Conservation (phyloP, 2,888 invertebrate genomes). For the Plebejus melissa region DNA sequence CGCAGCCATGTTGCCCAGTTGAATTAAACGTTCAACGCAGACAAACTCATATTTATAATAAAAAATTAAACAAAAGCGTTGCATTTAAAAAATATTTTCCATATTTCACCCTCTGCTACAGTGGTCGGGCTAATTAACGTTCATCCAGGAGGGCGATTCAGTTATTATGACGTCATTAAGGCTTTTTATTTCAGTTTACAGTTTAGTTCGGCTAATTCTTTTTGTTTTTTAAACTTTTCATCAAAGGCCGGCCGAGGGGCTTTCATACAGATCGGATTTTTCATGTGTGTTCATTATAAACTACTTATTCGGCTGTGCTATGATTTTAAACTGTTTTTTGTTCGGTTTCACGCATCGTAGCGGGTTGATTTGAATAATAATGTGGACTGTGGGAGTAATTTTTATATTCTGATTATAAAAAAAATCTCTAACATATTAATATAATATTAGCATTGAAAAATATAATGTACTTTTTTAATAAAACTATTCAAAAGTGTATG, state of each 20-base stretch:
- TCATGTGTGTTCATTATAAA: slow-evolving; percentile 16
- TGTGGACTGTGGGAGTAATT: too few species aligned
- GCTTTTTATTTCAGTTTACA: slow-evolving; percentile 36
- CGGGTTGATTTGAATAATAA: background rate
- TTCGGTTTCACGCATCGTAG: background rate
- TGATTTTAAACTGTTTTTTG: slow-evolving; percentile 1
- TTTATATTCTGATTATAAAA: too few species aligned
- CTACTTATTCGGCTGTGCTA: slow-evolving; percentile 2
- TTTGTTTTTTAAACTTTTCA: slow-evolving; percentile 27
- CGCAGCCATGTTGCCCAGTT: background rate
- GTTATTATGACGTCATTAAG: slow-evolving; percentile 45
- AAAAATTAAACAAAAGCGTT: slow-evolving; percentile 24
- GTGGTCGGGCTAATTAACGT: slow-evolving; percentile 29
- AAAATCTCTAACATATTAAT: too few species aligned
- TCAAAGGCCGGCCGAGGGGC: slow-evolving; percentile 23
- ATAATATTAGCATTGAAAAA: too few species aligned
- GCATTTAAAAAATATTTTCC: slow-evolving; percentile 23
- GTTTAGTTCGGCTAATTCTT: slow-evolving; percentile 31
- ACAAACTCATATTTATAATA: slow-evolving; percentile 19
- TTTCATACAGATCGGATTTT: slow-evolving; percentile 23
- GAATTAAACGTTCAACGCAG: slow-evolving; percentile 12
- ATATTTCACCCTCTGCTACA: slow-evolving; percentile 28
- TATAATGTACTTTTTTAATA: too few species aligned
- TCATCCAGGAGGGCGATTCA: slow-evolving; percentile 36
- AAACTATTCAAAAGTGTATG: too few species aligned